phyloP scores from a whole-genome alignment of 2,113 vertebrate species.

The Reinhardtius hippoglossoides region DNA sequence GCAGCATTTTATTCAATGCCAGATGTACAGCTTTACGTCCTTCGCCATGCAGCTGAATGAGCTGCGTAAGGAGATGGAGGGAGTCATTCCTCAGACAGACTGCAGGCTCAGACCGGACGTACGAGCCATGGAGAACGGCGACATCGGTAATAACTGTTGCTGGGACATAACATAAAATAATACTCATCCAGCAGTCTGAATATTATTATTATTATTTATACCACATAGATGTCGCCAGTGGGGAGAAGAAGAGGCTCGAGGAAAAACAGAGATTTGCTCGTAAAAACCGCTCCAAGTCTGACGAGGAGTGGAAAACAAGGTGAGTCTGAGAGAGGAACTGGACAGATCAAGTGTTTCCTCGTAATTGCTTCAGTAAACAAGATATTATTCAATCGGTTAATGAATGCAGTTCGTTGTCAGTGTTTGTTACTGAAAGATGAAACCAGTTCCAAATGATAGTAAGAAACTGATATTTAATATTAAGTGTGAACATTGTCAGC shows the following conservation, averaged over 20 bases:
- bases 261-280: conserved; percentile 96
- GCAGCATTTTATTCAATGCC: not conserved
- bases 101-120: conserved; percentile 95
- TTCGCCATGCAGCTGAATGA: conserved; percentile 98
- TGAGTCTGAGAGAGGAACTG: conserved; percentile 57
- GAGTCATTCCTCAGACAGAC: conserved; percentile 92
- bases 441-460: no score
- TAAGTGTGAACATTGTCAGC: no score
- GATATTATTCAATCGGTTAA: not conserved
- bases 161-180: not conserved
- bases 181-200: not conserved
- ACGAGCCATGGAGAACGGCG: conserved; percentile 97
- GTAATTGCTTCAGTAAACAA: not conserved
- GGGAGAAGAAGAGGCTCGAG: conserved; percentile 97
- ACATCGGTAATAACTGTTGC: conserved; percentile 87
- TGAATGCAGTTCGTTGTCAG: not conserved
- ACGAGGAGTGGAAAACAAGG: conserved; percentile 94
- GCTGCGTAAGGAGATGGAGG: conserved; percentile 90
- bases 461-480: no score
- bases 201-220: not conserved
- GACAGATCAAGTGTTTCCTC: not conserved
- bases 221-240: conserved; percentile 90
- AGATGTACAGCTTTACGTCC: conserved; percentile 99
- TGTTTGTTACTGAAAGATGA: no score
- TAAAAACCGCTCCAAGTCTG: conserved; percentile 90